phyloP scores from a whole-genome alignment of 2,113 vertebrate species.

The Antennarius striatus region DNA sequence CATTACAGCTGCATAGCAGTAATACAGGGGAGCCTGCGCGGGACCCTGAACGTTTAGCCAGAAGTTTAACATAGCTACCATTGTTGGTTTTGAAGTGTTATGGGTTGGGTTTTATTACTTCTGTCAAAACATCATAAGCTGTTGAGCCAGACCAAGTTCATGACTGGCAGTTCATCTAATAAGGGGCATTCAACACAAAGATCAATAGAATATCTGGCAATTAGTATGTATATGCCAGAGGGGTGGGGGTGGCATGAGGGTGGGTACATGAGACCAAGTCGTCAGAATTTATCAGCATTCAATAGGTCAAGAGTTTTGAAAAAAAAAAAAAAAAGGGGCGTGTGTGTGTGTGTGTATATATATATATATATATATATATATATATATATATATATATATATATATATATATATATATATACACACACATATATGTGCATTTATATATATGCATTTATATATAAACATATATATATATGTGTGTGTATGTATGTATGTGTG shows the following conservation, averaged over 20 bases:
- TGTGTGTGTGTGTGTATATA: too few relatives aligned
- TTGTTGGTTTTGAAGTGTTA: constrained; percentile 78
- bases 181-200: constrained; percentile 54
- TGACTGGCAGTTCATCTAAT: constrained; percentile 56
- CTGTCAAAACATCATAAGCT: constrained; percentile 79
- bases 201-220: constrained; percentile 59
- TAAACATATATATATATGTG: too few relatives aligned
- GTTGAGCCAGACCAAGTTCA: constrained; percentile 66
- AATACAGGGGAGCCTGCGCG: constrained; percentile 51
- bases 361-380: too few relatives aligned
- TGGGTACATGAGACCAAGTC: constrained; percentile 5
- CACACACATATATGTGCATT: too few relatives aligned
- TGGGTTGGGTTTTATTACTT: constrained; percentile 79
- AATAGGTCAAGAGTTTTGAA: neutral
- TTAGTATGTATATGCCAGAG: constrained; percentile 28
- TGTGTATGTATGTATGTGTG: rapidly evolving
- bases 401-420: too few relatives aligned
- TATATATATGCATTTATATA: too few relatives aligned
- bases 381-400: too few relatives aligned
- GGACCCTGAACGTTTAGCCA: constrained; percentile 68
- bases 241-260: neutral
- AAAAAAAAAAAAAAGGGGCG: too few relatives aligned
- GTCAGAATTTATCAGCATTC: constrained; percentile 1
- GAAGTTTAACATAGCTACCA: constrained; percentile 75
- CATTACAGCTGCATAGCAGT: constrained; percentile 66